Base-by-base conservation (phyloP, 1,140 invertebrate genomes). In the Eriosoma lanigerum region DNA sequence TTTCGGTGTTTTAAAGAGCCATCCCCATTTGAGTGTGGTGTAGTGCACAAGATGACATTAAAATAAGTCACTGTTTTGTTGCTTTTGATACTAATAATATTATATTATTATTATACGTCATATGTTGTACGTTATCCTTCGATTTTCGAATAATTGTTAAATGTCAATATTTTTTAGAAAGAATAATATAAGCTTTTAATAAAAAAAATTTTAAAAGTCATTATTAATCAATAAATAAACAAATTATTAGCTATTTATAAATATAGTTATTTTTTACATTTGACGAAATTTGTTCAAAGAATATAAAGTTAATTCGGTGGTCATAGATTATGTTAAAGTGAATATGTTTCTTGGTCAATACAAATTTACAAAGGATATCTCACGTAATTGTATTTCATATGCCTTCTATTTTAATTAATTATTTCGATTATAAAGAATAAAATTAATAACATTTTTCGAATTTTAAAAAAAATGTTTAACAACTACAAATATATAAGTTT, bases 21-120 rank as follows among this genome's bases (percentile, higher is more conserved):
- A n/a, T 73, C 70, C 70, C 26, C 48, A 73, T 73, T 46, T 1
- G 50, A 73, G 15, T 15, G 50, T 29, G 70, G 19, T 54, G 48
- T n/a, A 50, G 29, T 54, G 48, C 24, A 60, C 54, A 56, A 13
- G 8, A 8, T 1, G 15, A 46, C 44, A 48, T 68, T 48, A 68
- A 48, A 68, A 48, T 68, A 48, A 46, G 66, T 24, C 21, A 48
- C 66, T 68, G 13, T 13, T 48, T 68, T 15, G 21, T 68, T 48
- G 5, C 15, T 68, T 24, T 68, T 24, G 66, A 1, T 19, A 13
- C 17, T 68, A 24, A 68, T 68, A 48, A 46, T 12, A 44, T 66
- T 44, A 46, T 48, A 46, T 38, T 26, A 68, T 68, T 68, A 68
- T 21, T 12, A 48, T 10, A 8, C 4, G 46, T 48, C 46, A 48